phyloP scores from a whole-genome alignment of 1,140 invertebrate genomes.

The Heliconius nattereri region DNA sequence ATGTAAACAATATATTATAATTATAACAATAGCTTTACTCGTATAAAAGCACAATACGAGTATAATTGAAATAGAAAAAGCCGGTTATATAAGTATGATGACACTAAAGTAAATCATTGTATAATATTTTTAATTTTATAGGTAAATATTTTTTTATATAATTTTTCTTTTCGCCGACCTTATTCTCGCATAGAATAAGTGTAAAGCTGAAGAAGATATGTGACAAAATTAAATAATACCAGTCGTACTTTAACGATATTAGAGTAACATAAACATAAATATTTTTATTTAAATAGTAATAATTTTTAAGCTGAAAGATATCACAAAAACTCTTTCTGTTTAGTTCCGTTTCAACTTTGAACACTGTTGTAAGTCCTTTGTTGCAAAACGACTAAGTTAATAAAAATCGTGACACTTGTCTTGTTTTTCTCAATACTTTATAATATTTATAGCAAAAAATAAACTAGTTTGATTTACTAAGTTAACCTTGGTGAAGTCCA shows the following conservation, averaged over 20 bases:
- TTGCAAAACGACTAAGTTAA: conserved; percentile 12
- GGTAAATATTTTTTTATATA: too few relatives aligned
- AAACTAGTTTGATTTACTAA: background rate
- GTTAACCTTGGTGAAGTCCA: background rate
- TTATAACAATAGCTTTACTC: background rate
- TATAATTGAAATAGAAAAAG: background rate
- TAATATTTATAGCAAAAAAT: conserved; percentile 4
- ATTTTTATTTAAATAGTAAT: background rate
- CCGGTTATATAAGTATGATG: background rate
- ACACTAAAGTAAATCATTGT: background rate
- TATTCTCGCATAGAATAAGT: too few relatives aligned
- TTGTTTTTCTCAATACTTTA: conserved; percentile 15
- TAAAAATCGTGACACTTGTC: conserved; percentile 22
- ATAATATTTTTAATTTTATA: too few relatives aligned
- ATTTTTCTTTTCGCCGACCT: too few relatives aligned
- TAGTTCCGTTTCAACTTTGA: background rate
- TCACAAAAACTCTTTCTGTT: background rate
- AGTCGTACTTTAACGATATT: background rate
- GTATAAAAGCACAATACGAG: background rate
- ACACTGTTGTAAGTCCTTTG: background rate
- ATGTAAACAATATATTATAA: background rate
- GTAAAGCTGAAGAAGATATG: too few relatives aligned
- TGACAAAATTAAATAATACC: too few relatives aligned
- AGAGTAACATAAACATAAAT: background rate
- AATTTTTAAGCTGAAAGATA: background rate